Percentiles rank a stretch among this genome's conserved stretches.
Evolutionary conservation across 2,888 invertebrate species (phyloP).

Genomic region (Margaritifera margaritifera): DNA sequence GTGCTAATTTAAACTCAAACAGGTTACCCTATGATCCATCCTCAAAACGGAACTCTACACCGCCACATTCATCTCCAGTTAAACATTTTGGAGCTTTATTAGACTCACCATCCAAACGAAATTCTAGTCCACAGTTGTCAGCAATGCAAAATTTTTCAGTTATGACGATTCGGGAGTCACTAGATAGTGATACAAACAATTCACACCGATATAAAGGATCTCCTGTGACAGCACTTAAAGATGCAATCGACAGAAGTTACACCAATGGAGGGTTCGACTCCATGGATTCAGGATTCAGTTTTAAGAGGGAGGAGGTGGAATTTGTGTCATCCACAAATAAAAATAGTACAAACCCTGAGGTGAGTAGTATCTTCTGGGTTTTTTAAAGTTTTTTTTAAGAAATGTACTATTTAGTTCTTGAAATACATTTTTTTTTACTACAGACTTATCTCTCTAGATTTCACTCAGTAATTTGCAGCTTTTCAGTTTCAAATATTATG

Average conservation of each 20-base stretch:
- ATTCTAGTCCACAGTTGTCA: slow-evolving; percentile 31
- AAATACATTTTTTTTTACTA: not conserved
- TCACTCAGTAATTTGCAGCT: no score
- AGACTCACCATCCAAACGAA: slow-evolving; percentile 28
- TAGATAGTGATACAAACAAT: slow-evolving; percentile 48
- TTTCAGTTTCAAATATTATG: no score
- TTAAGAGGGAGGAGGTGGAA: slow-evolving; percentile 32
- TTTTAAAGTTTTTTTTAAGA: not conserved
- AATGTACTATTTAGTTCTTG: not conserved
- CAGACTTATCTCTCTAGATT: no score
- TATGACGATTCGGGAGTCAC: slow-evolving; percentile 53
- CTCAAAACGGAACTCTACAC: slow-evolving; percentile 48
- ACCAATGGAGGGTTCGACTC: slow-evolving; percentile 43
- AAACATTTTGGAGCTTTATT: slow-evolving; percentile 19
- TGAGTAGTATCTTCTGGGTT: not conserved
- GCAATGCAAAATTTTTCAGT: slow-evolving; percentile 46
- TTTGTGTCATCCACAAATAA: no score
- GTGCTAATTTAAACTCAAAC: no score
- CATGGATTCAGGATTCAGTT: slow-evolving; percentile 39
- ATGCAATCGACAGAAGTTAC: slow-evolving; percentile 67
- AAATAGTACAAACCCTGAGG: no score
- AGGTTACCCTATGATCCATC: slow-evolving; percentile 25
- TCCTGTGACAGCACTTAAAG: slow-evolving; percentile 70
- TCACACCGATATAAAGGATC: slow-evolving; percentile 62
- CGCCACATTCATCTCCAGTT: slow-evolving; percentile 34